Conservation (phyloP, 2,113 vertebrate genomes). For the Glaucomys volans region DNA sequence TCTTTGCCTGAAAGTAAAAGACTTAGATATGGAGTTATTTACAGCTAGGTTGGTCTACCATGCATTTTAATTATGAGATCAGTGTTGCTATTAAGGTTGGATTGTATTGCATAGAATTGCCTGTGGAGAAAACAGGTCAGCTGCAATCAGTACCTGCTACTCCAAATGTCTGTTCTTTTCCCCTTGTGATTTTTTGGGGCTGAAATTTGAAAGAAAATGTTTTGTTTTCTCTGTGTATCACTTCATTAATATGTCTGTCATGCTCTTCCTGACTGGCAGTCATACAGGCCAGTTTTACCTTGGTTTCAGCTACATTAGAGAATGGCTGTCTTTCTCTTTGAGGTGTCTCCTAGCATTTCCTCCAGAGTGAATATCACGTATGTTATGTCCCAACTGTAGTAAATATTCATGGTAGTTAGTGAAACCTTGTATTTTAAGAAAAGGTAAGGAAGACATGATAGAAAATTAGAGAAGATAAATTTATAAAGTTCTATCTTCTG, state of each 20-base stretch:
- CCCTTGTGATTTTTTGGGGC: neutral
- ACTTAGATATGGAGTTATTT: slow-evolving; percentile 37
- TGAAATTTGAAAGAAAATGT: slow-evolving; percentile 22
- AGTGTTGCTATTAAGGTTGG: neutral
- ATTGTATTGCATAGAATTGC: neutral
- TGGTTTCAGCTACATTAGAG: neutral
- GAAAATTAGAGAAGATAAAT: neutral
- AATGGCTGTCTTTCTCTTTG: neutral
- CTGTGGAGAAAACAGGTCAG: neutral
- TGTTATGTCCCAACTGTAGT: neutral
- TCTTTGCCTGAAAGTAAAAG: slow-evolving; percentile 50
- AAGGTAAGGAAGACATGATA: neutral
- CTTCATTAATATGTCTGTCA: neutral
- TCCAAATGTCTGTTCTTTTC: neutral
- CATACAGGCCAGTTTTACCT: neutral
- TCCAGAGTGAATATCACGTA: neutral
- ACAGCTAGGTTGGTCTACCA: neutral
- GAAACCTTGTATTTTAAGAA: neutral
- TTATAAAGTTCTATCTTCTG: neutral
- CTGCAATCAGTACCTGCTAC: neutral
- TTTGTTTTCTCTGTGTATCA: neutral
- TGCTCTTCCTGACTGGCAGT: neutral
- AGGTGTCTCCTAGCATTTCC: neutral
- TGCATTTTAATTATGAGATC: slow-evolving; percentile 6
- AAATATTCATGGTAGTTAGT: neutral